These are phyloP conservation scores for Aplysia californica DNA, from an alignment of 1,140 invertebrate genomes.

Conservation along the genomic window DNA sequence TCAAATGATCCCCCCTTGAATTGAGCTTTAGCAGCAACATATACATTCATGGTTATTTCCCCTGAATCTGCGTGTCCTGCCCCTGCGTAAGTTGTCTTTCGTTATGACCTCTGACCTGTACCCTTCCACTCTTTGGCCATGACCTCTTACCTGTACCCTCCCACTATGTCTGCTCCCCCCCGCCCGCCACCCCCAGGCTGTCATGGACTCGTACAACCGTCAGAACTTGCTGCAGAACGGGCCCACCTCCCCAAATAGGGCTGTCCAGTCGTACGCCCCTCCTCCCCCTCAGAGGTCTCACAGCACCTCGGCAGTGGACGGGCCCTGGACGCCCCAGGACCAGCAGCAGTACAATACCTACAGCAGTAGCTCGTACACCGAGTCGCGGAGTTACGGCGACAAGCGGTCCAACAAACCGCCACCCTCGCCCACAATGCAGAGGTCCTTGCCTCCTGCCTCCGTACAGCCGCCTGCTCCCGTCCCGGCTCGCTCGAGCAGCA, in stretches of 20 bases:
- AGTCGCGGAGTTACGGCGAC: constrained; percentile 35
- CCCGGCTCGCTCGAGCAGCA: constrained; percentile 67
- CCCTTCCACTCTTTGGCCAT: too few relatives aligned
- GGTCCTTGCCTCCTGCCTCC: constrained; percentile 68
- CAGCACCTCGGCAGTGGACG: constrained; percentile 8
- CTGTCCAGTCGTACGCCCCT: constrained; percentile 32
- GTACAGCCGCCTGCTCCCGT: constrained; percentile 69
- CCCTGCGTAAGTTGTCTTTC: too few relatives aligned
- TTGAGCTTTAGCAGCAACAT: too few relatives aligned
- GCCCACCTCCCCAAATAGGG: constrained; percentile 37
- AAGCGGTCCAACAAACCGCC: constrained; percentile 52
- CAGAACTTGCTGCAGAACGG: constrained; percentile 47
- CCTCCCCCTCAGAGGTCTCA: constrained; percentile 30
- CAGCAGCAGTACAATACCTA: constrained; percentile 26
- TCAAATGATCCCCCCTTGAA: too few relatives aligned
- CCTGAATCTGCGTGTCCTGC: too few relatives aligned
- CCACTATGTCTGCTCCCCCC: too few relatives aligned
- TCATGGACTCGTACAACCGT: constrained; percentile 45
- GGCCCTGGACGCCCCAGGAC: constrained; percentile 25
- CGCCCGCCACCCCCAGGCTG: constrained; percentile 33
- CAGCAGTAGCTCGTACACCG: constrained; percentile 31
- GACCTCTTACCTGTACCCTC: too few relatives aligned
- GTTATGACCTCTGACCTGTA: too few relatives aligned
- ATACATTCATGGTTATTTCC: too few relatives aligned
- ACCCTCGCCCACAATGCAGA: constrained; percentile 50